Conservation (phyloP, 2,797 vertebrate species). For the Rhinella marina region DNA sequence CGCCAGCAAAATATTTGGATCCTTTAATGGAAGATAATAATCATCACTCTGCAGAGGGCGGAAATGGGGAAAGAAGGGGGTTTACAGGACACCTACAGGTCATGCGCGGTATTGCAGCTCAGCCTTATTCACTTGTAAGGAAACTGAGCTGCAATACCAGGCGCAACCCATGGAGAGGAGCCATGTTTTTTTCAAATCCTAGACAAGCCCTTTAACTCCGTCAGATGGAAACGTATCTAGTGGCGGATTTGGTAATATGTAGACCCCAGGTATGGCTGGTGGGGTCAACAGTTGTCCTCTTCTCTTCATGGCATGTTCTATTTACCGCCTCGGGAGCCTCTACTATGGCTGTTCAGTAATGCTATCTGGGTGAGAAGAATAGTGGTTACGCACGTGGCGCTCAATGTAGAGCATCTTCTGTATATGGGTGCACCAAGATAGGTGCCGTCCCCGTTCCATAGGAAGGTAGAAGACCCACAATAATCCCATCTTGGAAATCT, state of each 20-base stretch:
- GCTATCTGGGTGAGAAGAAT: neutral
- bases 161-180: neutral
- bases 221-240: neutral
- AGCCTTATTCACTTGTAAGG: neutral
- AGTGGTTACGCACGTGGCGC: neutral
- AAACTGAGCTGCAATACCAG: neutral
- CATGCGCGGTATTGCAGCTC: neutral
- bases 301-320: too few species aligned
- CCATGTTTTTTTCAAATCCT: neutral
- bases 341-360: neutral
- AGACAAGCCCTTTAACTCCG: neutral
- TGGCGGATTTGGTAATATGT: neutral
- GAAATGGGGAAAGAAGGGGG: neutral
- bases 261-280: neutral
- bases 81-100: neutral
- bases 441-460: too few species aligned
- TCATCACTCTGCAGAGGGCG: neutral
- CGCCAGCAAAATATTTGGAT: slow-evolving; percentile 32
- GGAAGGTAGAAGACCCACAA: too few species aligned
- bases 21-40: slow-evolving; percentile 22
- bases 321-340: too few species aligned
- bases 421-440: too few species aligned
- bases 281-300: too few species aligned
- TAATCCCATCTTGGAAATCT: too few species aligned
- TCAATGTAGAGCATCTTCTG: neutral